Evolutionary conservation across 2,888 invertebrate genomes (phyloP).

Genomic region (Pemphredon lugubris): DNA sequence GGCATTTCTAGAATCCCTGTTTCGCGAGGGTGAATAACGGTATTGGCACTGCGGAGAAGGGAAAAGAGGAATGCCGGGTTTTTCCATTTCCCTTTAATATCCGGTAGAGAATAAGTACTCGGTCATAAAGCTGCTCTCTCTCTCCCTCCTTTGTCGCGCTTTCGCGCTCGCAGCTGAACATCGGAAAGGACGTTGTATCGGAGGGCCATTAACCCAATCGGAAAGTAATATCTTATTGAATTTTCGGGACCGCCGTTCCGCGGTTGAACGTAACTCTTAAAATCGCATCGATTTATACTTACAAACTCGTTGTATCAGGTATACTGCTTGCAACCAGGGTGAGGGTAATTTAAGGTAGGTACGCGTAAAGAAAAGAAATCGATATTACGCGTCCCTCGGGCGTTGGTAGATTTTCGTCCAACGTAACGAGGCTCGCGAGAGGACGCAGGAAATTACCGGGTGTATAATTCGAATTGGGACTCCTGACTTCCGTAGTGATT

Average conservation of each 20-base stretch:
- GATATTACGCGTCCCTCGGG: too few relatives aligned
- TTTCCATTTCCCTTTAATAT: conserved; percentile 75
- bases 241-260: too few relatives aligned
- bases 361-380: too few relatives aligned
- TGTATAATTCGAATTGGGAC: not conserved
- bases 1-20: too few relatives aligned
- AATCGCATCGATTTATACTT: too few relatives aligned
- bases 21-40: not conserved
- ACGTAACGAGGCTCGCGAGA: too few relatives aligned
- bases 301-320: too few relatives aligned
- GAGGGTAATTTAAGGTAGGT: too few relatives aligned
- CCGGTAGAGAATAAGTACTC: conserved; percentile 53
- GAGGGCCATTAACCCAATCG: conserved; percentile 20
- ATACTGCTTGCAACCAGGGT: too few relatives aligned
- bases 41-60: conserved; percentile 16
- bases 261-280: too few relatives aligned
- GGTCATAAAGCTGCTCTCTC: conserved; percentile 59
- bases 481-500: conserved; percentile 16
- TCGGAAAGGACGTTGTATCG: not conserved
- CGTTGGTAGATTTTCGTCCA: not conserved
- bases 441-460: not conserved
- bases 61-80: conserved; percentile 44
- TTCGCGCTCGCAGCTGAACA: not conserved
- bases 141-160: conserved; percentile 5
- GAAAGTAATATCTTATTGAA: conserved; percentile 26